phyloP scores from a whole-genome alignment of 2,888 invertebrate species.

The Parnassius orleans region DNA sequence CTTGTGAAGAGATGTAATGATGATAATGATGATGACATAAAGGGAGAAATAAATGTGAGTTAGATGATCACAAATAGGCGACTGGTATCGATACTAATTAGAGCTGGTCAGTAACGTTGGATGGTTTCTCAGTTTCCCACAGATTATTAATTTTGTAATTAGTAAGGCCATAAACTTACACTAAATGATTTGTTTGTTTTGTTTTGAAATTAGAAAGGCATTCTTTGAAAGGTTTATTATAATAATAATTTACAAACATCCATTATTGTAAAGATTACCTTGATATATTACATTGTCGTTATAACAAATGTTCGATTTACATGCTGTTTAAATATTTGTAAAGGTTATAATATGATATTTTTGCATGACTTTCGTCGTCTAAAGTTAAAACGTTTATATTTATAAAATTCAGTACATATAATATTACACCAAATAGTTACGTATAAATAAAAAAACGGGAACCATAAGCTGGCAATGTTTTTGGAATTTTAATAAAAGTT shows the following conservation, averaged over 20 bases:
- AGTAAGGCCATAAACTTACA: conserved; percentile 14
- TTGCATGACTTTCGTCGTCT: background rate
- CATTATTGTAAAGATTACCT: too few relatives aligned
- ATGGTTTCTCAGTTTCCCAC: conserved; percentile 12
- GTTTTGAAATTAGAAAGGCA: conserved; percentile 5
- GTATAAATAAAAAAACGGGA: too few relatives aligned
- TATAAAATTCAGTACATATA: too few relatives aligned
- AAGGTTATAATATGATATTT: background rate
- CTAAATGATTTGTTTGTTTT: conserved; percentile 18
- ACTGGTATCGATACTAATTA: background rate
- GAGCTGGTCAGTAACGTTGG: background rate
- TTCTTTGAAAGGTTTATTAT: conserved; percentile 1
- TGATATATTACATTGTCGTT: background rate
- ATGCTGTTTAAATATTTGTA: conserved; percentile 1
- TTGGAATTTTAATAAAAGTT: too few relatives aligned
- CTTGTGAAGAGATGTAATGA: too few relatives aligned
- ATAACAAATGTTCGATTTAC: background rate
- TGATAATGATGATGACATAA: too few relatives aligned
- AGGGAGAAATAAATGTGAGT: too few relatives aligned
- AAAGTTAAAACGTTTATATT: too few relatives aligned
- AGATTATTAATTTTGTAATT: conserved; percentile 22
- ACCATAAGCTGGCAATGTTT: too few relatives aligned
- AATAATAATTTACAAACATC: background rate
- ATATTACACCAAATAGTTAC: too few relatives aligned
- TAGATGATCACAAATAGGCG: too few relatives aligned